A percentile compares a stretch with the other conserved stretches of the same genome.
These are phyloP conservation scores for Solenopsis fugax DNA, from an alignment of 1,140 invertebrate genomes.

Conservation along the genomic window DNA sequence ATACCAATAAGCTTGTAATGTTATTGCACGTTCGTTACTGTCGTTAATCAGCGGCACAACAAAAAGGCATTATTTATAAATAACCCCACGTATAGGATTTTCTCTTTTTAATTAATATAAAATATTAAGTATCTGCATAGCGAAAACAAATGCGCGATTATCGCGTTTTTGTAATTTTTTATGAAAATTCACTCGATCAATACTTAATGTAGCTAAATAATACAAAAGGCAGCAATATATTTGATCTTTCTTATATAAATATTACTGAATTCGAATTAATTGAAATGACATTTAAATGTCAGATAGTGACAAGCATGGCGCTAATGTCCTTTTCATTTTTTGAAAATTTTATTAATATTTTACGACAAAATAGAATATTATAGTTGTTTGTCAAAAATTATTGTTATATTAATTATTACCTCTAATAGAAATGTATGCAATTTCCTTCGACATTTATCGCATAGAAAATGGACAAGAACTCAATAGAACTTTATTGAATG, in stretches of 20 bases:
- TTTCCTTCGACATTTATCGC: too few relatives aligned
- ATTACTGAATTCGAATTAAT: slow-evolving; percentile 2
- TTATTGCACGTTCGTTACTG: slow-evolving; percentile 30
- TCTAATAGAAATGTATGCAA: too few relatives aligned
- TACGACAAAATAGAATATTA: neutral
- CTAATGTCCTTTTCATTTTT: neutral
- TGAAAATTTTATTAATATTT: neutral
- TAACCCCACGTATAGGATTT: slow-evolving; percentile 17
- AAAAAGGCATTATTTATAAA: slow-evolving; percentile 18
- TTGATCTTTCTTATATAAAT: neutral
- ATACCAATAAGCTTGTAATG: slow-evolving; percentile 6
- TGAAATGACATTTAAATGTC: slow-evolving; percentile 6
- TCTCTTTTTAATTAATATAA: slow-evolving; percentile 35
- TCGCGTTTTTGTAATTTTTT: neutral
- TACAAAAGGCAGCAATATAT: neutral
- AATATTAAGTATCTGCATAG: slow-evolving; percentile 26
- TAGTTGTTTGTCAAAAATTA: neutral
- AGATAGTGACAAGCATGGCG: neutral
- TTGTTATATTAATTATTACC: neutral
- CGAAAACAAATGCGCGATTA: neutral
- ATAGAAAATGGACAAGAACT: too few relatives aligned
- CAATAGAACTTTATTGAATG: too few relatives aligned
- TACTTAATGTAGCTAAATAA: slow-evolving; percentile 16
- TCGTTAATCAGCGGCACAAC: slow-evolving; percentile 21
- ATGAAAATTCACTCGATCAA: slow-evolving; percentile 10